Evolutionary conservation across 2,797 vertebrate species (phyloP).

Genomic region (Mormyrops attenuatus): DNA sequence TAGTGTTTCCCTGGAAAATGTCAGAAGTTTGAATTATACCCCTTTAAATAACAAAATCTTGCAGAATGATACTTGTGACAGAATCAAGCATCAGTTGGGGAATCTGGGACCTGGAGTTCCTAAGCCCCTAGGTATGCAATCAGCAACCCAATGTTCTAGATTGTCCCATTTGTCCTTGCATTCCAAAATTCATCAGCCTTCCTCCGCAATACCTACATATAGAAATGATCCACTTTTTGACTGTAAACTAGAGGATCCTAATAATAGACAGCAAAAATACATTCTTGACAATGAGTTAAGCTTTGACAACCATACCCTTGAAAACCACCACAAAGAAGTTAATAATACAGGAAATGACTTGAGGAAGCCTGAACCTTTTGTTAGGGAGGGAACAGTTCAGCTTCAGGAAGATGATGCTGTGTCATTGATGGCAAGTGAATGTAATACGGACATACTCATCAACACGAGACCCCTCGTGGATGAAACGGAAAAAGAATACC

Average conservation of each 20-base stretch:
- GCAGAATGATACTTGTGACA: constrained; percentile 23
- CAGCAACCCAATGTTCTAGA: constrained; percentile 23
- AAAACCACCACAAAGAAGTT: constrained; percentile 24
- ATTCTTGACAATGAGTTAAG: constrained; percentile 19
- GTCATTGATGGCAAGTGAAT: constrained; percentile 69
- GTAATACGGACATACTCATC: constrained; percentile 74
- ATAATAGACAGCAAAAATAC: constrained; percentile 16
- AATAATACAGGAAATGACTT: constrained; percentile 29
- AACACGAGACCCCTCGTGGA: constrained; percentile 49
- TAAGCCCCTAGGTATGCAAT: constrained; percentile 17
- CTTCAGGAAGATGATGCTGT: constrained; percentile 49
- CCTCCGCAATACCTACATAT: constrained; percentile 25
- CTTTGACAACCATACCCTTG: constrained; percentile 3
- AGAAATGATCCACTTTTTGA: constrained; percentile 1
- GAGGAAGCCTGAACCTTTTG: constrained; percentile 32
- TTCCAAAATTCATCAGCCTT: background rate
- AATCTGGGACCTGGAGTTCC: background rate
- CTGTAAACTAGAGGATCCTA: constrained; percentile 18
- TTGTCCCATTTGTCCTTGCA: constrained; percentile 14
- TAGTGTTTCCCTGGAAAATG: constrained; percentile 45
- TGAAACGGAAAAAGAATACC: constrained; percentile 33
- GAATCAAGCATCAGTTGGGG: constrained; percentile 11
- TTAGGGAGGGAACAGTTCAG: constrained; percentile 37
- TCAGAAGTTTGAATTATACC: constrained; percentile 37
- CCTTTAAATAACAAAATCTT: constrained; percentile 29